Percentiles rank a stretch among this genome's conserved stretches.
Evolutionary conservation across 2,888 invertebrate genomes (phyloP).

Genomic region (Cynaeus angustus): DNA sequence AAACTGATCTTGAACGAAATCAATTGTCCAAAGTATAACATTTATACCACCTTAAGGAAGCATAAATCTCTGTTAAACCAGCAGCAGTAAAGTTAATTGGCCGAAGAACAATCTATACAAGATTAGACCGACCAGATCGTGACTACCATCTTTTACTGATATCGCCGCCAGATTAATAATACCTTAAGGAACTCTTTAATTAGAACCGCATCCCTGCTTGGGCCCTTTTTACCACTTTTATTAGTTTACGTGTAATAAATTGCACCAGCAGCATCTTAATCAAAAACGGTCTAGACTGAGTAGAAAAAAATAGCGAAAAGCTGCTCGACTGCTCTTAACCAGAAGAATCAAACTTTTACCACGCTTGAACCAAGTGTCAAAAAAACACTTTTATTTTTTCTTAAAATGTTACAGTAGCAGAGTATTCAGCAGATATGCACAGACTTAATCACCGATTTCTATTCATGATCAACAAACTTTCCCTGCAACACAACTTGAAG

Average conservation of each 20-base stretch:
- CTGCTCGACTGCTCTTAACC: too few species aligned
- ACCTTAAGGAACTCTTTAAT: slow-evolving; percentile 41
- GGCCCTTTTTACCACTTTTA: slow-evolving; percentile 35
- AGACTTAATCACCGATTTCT: slow-evolving; percentile 40
- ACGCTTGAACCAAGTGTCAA: slow-evolving; percentile 16
- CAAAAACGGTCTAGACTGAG: neutral
- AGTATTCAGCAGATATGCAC: slow-evolving; percentile 30
- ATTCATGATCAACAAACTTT: slow-evolving; percentile 33
- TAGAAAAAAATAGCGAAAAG: slow-evolving; percentile 7
- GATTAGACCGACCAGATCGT: slow-evolving; percentile 62
- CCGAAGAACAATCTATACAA: slow-evolving; percentile 65
- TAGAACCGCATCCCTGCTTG: slow-evolving; percentile 37
- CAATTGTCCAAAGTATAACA: slow-evolving; percentile 65
- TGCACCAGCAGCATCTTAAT: slow-evolving; percentile 6
- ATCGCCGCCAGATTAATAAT: slow-evolving; percentile 58
- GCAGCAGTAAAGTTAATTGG: slow-evolving; percentile 67
- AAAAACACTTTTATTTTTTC: slow-evolving; percentile 22
- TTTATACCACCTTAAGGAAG: slow-evolving; percentile 67
- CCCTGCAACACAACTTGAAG: slow-evolving; percentile 12
- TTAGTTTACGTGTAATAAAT: neutral
- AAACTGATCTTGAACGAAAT: slow-evolving; percentile 58
- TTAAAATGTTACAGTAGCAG: slow-evolving; percentile 21
- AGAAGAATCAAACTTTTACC: too few species aligned
- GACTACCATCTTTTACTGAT: slow-evolving; percentile 61
- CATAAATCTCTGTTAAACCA: slow-evolving; percentile 65